Conservation (phyloP, 2,797 vertebrate species). For the Eulemur coronatus region DNA sequence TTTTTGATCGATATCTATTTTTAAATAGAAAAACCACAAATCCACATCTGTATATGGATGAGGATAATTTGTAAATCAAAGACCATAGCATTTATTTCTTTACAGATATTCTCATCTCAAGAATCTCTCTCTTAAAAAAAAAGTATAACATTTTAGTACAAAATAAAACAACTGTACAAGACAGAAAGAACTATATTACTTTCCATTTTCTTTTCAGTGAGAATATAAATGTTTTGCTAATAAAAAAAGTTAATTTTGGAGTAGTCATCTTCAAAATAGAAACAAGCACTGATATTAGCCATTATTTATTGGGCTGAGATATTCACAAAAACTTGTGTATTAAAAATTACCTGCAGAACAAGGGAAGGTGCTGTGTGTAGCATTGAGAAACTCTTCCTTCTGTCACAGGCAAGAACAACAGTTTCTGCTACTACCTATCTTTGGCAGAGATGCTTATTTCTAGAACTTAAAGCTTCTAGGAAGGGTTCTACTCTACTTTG, state of each 20-base stretch:
- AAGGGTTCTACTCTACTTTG: fast-evolving
- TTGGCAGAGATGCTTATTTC: background rate
- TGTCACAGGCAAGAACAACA: background rate
- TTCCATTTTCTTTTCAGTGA: background rate
- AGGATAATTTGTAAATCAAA: slow-evolving; percentile 68
- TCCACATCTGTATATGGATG: slow-evolving; percentile 6
- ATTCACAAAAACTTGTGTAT: background rate
- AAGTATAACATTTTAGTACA: background rate
- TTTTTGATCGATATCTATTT: slow-evolving; percentile 36
- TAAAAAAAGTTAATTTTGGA: slow-evolving; percentile 40
- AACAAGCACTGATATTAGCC: background rate
- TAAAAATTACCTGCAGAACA: background rate
- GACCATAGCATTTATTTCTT: slow-evolving; percentile 54
- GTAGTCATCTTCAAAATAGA: background rate
- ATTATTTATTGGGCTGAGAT: background rate
- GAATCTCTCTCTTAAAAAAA: background rate
- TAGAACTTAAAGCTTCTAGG: background rate
- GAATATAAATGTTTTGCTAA: background rate
- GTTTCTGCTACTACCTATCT: background rate
- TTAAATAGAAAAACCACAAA: slow-evolving; percentile 65
- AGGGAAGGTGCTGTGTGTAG: background rate
- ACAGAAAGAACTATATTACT: background rate
- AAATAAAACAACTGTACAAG: slow-evolving; percentile 25
- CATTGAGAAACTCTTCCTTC: background rate
- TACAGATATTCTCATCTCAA: slow-evolving; percentile 37